Evolutionary conservation across 2,888 invertebrate species (phyloP), one percentile per base, ranked within the genome.

Genomic region (Sussaba pulchella): DNA sequence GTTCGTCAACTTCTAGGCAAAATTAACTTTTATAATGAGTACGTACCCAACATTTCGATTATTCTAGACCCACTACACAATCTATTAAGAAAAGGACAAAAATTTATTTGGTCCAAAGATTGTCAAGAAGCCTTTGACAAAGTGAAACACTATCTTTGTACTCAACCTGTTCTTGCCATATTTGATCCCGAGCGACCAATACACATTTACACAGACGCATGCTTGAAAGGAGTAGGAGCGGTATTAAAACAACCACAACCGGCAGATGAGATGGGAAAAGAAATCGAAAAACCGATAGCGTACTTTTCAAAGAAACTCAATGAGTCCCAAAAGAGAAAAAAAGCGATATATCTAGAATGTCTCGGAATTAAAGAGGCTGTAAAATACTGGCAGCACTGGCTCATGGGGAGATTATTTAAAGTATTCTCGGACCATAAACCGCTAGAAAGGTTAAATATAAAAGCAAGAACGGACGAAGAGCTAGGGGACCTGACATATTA

Each of bases 361-460:
- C 10, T 76, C 19, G 76, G 52, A 2, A 69, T 70, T 19, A 76
- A 61, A 2, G 69, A 76, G 43, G 76, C 76, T 9, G 31, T 74
- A 43, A 74, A 45, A 41, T 75, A 59, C 24, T 75, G 75, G 67
- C 67, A 75, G 21, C 61, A 75, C 67, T 75, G 59, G 76, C 36
- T 76, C 12, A 69, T 76, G 14, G 75, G 76, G 2, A 76, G 17
- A 76, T 26, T 24, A 50, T 69, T 69, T 19, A 76, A 50, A 10
- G 52, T 84, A 10, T 83, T 31, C 21, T 74, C 81, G 10, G 82
- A 85, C 39, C 84, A 85, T 31, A 84, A 83, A 81, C 86, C 81
- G 9, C 52, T 85, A 36, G 83, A 86, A 47, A 83, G 82, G 31
- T 64, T 86, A 74, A 87, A 87, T 19, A n/a, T n/a, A n/a, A n/a